Base-by-base conservation (phyloP, 2,113 vertebrate genomes). In the Sisor rabdophorus region DNA sequence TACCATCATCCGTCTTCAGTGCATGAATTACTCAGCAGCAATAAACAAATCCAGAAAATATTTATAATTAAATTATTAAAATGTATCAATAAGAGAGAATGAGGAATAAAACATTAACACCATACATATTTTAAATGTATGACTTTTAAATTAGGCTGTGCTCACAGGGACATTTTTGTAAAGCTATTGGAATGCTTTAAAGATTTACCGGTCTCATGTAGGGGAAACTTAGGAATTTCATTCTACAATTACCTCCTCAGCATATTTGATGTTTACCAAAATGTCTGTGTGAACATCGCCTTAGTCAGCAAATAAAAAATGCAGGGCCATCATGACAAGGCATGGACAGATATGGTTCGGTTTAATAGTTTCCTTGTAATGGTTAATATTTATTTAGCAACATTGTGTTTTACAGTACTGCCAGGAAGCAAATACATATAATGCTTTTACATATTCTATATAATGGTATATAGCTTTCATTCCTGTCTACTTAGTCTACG, bases 11-110 rank as follows among this genome's bases (percentile, higher is more conserved):
- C 6, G 13, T 61, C 19, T 58, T 58, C 52, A 68, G 74, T 68
- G 63, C 36, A 68, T 68, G 74, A 68, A 67, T 54, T 40, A 54
- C n/a, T 54, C 60, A 75, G 50, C n/a, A 76, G 30, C 61, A 67
- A 67, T 44, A 15, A 47, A 55, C 28, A 53, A 65, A 40, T 48
- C 15, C 20, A 44, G 64, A n/a, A 69, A 50, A 52, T 28, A 52
- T 69, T 24, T 24, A 69, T 52, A 30, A 36, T 36, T 69, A 44
- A 68, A 50, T 50, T 50, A 68, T 22, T 69, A 11, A 47, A 11
- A 47, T 44, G 13, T 20, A 44, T 11, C n/a, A 36, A 68, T 28
- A 69, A 52, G 64, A 68, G 44, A 48, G 64, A 48, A 65, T 67
- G 40, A 67, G 22, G 16, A 67, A 67, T 26, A 56, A 36, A 63